Base-by-base conservation (phyloP, 1,140 invertebrate genomes). In the Cyrtorhinus lividipennis region DNA sequence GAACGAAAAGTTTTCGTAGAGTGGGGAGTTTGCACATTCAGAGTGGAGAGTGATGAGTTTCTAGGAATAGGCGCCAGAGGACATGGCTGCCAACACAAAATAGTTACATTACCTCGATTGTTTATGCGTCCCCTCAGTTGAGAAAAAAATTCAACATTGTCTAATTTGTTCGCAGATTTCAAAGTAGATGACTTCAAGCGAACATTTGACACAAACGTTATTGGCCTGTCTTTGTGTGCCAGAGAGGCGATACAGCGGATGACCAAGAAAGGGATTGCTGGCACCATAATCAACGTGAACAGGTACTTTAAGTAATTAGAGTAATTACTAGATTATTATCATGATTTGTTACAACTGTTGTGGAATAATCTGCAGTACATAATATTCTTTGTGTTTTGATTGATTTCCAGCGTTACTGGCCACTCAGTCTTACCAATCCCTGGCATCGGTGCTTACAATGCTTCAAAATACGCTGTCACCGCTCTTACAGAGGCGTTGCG, bases 251-350 rank as follows among this genome's bases (percentile, higher is more conserved):
- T 83, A 1, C 73, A 76, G 59, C 74, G 75, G 10, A 83, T 84
- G 81, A 71, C 69, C 61, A 71, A 73, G 65, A 69, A 73, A 24
- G 69, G 71, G 1, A 73, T 80, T 24, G 72, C 76, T 64, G 87
- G 87, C 0, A 84, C 88, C 63, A 81, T 90, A 25, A 75, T 90
- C 26, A 80, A 86, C 58, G 77, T 90, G 1, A 87, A 84, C 71
- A 87, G 82, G 81, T 82, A 72, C 5, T 24, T 22, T n/a, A n/a
- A n/a, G n/a, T n/a, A n/a, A n/a, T n/a, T n/a, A n/a, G n/a, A n/a
- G n/a, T n/a, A n/a, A n/a, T n/a, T n/a, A n/a, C 15, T 38, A 38
- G 30, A 38, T 38, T 38, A 38, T 38, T 38, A 38, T 38, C 15
- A 38, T 38, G 5, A 38, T 38, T 38, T 38, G 15, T 38, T 38